phyloP scores from a whole-genome alignment of 2,888 invertebrate genomes.

The Acholoe squamosa region DNA sequence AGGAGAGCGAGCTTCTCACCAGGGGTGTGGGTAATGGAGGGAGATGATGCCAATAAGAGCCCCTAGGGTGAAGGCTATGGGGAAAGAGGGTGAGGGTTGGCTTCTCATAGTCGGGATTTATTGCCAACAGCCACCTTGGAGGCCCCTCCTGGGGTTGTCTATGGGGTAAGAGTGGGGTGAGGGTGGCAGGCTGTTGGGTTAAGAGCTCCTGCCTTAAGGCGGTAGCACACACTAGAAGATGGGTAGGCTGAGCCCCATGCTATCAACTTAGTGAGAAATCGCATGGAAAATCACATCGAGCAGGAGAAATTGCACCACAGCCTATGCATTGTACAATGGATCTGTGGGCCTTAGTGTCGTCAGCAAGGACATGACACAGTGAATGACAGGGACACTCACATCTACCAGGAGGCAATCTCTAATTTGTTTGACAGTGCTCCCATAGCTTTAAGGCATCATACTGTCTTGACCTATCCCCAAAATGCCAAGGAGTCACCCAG shows the following conservation, averaged over 20 bases:
- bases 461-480: no score
- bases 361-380: no score
- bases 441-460: no score
- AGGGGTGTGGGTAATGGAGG: neutral
- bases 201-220: neutral
- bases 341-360: no score
- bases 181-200: no score
- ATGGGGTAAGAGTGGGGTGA: neutral
- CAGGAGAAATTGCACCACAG: neutral
- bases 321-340: neutral
- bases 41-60: neutral
- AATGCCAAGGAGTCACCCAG: no score
- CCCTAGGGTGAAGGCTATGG: neutral
- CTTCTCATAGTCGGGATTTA: neutral
- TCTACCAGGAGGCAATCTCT: no score
- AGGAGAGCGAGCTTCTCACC: neutral
- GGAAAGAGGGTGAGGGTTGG: neutral
- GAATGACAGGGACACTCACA: no score
- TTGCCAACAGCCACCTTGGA: neutral
- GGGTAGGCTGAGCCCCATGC: neutral
- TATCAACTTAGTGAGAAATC: neutral
- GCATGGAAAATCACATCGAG: conserved; percentile 27
- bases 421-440: no score
- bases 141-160: neutral
- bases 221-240: neutral